Base-by-base conservation (phyloP, 2,797 vertebrate species). In the Pipistrellus pipistrellus region DNA sequence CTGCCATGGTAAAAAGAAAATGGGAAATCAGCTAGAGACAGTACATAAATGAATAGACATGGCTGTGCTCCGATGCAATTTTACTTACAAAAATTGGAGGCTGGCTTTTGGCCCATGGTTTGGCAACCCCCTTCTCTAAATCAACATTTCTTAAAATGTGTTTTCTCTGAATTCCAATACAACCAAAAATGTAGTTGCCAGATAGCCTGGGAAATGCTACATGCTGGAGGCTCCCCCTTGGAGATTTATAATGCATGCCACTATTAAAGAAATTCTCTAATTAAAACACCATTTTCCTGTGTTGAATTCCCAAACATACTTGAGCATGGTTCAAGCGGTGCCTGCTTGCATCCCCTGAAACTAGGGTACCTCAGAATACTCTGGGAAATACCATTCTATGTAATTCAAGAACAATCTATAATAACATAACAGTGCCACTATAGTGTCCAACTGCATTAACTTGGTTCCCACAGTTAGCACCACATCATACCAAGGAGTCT, bases 141-240 rank as follows among this genome's bases (percentile, higher is more conserved):
- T 77, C 32, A 92, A 55, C 48, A 38, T 59, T 85, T 46, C 72
- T 81, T 78, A 55, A 96, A 64, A 64, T 59, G 55, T 72, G 6
- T 83, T 93, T 89, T 69, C 68, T 92, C 90, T 78, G 23, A 91
- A 41, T 35, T 83, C 57, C 53, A n/a, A 57, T 57, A 72, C n/a
- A 53, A 62, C 64, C 59, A 46, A 91, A 92, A 93, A 32, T 53
- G 25, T 46, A 38, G 84, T 75, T 87, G 46, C 62, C 32, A 57
- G 20, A 11, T 64, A 4, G 9, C 69, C 76, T 91, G 20, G 53
- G 30, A 87, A 95, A 83, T 55, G 44, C 64, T 81, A 12, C 17
- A 3, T n/a, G 46, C 30, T 30, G 6, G 53, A 3, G n/a, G 6
- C 11, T 38, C 9, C 9, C 18, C 20, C 81, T 81, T 66, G 21